Base-by-base conservation (phyloP, 2,888 invertebrate genomes). In the Heliconius sara region DNA sequence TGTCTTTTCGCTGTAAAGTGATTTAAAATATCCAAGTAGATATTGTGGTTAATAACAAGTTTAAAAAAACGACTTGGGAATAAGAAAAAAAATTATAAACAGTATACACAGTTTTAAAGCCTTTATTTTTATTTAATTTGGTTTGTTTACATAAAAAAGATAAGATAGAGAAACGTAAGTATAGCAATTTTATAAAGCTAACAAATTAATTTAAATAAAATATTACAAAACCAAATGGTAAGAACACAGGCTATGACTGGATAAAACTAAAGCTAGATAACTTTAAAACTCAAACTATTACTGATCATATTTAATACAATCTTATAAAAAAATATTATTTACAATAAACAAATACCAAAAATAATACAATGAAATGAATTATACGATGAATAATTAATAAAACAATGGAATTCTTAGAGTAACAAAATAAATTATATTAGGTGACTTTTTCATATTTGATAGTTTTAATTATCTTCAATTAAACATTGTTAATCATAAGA, bases 401-500 rank as follows among this genome's bases (percentile, higher is more conserved):
- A 13, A 25, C 25, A 43, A 70, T 70, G 43, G 68, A 70, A 70
- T 25, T 25, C 6, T 68, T 13, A 16, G 13, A 68, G 9, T 34
- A 34, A 67, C 34, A 34, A 67, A 39, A 5, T 13, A 43, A 68
- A 68, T 43, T 43, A 70, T 60, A 60, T 43, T 70, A 13, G 12
- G 30, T 13, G 3, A 25, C 16, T 25, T 34, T 25, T 60, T 57
- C 34, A n/a, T 60, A 6, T 9, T 73, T 16, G 13, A 34, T 34
- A 6, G 16, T 30, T 34, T 73, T 3, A 25, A 16, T n/a, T n/a
- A 39, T 0, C 22, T 22, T 34, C 12, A 27, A 39, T 60, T 86
- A 95, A 63, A 95, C 94, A 83, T 95, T 95, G 83, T 95, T 95
- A 79, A 94, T 83, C 93, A 95, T 92, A 73, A 97, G 95, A 87